These are phyloP conservation scores for Calameuta idolon DNA, from an alignment of 2,888 invertebrate genomes.

Conservation along the genomic window DNA sequence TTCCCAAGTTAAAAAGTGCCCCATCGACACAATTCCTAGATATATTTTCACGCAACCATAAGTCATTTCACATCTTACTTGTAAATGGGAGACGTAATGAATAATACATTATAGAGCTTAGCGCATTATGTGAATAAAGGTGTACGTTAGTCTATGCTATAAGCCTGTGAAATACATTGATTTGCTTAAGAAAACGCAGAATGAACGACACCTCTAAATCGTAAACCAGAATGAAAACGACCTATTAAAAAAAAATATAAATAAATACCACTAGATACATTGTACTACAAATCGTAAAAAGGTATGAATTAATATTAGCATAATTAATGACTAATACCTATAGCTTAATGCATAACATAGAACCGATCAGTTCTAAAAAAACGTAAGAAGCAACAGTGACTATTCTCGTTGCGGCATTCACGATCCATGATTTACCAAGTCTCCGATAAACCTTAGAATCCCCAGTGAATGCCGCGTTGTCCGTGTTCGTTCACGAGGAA, in stretches of 20 bases:
- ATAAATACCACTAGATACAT: background rate
- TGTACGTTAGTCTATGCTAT: slow-evolving; percentile 26
- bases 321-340: background rate
- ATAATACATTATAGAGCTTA: slow-evolving; percentile 13
- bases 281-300: background rate
- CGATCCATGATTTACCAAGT: slow-evolving; percentile 44
- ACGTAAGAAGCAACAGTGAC: slow-evolving; percentile 17
- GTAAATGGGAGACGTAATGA: slow-evolving; percentile 25
- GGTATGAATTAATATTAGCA: background rate
- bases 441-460: slow-evolving; percentile 54
- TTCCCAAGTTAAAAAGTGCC: background rate
- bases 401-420: slow-evolving; percentile 18
- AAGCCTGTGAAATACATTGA: slow-evolving; percentile 33
- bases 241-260: background rate
- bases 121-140: slow-evolving; percentile 33
- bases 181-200: background rate
- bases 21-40: background rate
- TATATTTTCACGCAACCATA: background rate
- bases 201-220: background rate
- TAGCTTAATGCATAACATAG: background rate
- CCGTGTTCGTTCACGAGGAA: slow-evolving; percentile 57
- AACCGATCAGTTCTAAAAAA: background rate
- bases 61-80: slow-evolving; percentile 24
- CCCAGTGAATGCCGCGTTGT: slow-evolving; percentile 60
- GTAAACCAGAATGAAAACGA: background rate